Percentiles rank a stretch among this genome's conserved stretches.
These are phyloP conservation scores for Scolopax bukidnonensis DNA, from an alignment of 2,797 vertebrate species.

Conservation along the genomic window DNA sequence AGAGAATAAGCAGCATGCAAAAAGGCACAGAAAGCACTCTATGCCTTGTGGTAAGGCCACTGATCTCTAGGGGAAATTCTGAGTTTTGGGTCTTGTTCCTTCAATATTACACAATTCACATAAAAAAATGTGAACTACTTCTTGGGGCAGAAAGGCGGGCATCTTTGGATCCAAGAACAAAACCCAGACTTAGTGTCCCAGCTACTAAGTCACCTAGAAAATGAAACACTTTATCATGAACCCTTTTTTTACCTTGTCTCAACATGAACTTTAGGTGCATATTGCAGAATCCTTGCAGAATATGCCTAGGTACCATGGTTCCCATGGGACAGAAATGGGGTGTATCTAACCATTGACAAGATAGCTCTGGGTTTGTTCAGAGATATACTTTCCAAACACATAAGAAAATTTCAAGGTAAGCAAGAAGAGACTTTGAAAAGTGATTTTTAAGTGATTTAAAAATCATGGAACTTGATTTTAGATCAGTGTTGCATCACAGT, in stretches of 20 bases:
- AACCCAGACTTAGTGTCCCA: background rate
- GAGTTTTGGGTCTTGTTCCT: background rate
- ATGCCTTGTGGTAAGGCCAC: background rate
- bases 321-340: background rate
- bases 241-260: background rate
- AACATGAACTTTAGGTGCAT: background rate
- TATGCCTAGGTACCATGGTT: background rate
- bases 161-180: background rate
- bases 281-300: background rate
- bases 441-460: background rate
- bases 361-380: background rate
- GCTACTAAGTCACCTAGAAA: background rate
- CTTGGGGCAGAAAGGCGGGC: background rate
- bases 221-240: background rate
- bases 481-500: background rate
- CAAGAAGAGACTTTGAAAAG: background rate
- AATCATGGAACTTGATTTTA: background rate
- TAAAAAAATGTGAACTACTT: background rate
- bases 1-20: background rate
- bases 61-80: background rate
- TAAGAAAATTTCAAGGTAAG: background rate
- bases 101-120: background rate
- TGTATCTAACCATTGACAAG: background rate
- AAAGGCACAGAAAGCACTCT: background rate
- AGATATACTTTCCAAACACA: background rate